phyloP scores from a whole-genome alignment of 2,113 vertebrate genomes.

The Vimba vimba region DNA sequence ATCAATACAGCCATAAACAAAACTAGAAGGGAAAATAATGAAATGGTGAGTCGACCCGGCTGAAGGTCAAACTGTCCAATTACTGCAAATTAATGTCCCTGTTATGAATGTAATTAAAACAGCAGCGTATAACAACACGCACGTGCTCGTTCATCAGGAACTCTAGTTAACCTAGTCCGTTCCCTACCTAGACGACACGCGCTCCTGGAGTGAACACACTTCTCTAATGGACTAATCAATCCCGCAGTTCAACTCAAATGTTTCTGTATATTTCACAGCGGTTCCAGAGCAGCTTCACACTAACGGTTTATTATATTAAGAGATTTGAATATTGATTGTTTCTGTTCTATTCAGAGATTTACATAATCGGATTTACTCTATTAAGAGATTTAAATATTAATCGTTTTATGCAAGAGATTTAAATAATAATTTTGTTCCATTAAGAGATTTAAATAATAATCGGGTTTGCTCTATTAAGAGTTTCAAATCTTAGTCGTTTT shows the following conservation, averaged over 20 bases:
- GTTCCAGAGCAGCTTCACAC: not conserved
- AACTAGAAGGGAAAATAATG: slow-evolving; percentile 29
- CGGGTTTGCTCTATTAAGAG: not conserved
- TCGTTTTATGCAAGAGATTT: not conserved
- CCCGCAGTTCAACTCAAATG: not conserved
- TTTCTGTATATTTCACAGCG: no score
- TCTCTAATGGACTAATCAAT: slow-evolving; percentile 4
- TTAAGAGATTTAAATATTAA: not conserved
- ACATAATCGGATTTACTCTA: not conserved
- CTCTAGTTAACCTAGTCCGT: slow-evolving; percentile 11
- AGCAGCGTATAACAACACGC: not conserved
- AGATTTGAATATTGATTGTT: not conserved
- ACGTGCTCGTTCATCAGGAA: not conserved
- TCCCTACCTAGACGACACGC: not conserved
- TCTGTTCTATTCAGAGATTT: not conserved
- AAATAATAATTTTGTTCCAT: no score
- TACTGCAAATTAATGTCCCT: slow-evolving; percentile 49
- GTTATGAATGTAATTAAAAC: slow-evolving; percentile 52
- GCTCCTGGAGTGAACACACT: not conserved
- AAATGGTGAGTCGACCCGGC: slow-evolving; percentile 14
- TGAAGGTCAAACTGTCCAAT: slow-evolving; percentile 52
- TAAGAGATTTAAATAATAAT: not conserved
- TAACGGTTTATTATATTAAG: not conserved
- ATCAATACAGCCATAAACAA: slow-evolving; percentile 50
- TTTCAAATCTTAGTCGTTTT: no score